Conservation (phyloP, 2,797 vertebrate species). For the Brachyrhaphis roseni region DNA sequence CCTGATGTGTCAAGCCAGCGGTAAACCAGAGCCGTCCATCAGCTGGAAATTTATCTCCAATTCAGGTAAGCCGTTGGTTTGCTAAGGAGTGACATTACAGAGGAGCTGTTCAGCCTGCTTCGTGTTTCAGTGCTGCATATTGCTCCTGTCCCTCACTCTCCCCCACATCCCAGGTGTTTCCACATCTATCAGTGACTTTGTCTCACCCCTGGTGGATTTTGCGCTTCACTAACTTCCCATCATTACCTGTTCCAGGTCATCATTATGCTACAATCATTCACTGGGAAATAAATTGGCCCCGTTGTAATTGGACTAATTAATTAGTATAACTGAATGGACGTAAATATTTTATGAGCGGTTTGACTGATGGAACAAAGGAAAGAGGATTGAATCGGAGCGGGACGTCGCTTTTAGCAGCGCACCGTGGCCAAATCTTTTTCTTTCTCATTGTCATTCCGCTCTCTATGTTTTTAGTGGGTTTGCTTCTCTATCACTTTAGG, state of each 20-base stretch:
- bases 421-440: not conserved
- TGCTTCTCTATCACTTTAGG: conserved; percentile 9
- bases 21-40: conserved; percentile 82
- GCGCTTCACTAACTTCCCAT: conserved; percentile 51
- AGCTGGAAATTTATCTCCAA: conserved; percentile 81
- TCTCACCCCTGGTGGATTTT: conserved; percentile 55
- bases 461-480: not conserved
- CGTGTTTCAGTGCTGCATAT: not conserved
- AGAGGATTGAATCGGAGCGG: not conserved
- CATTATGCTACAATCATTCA: conserved; percentile 58
- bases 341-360: conserved; percentile 61
- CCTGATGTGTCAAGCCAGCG: conserved; percentile 81
- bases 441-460: not conserved
- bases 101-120: not conserved
- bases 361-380: conserved; percentile 50
- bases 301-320: conserved; percentile 72
- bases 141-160: not conserved
- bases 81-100: not conserved
- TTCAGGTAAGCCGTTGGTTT: conserved; percentile 66
- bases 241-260: conserved; percentile 67
- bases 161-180: conserved; percentile 25
- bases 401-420: not conserved
- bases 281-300: conserved; percentile 60
- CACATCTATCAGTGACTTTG: conserved; percentile 53
- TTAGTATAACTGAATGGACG: conserved; percentile 67